Evolutionary conservation across 2,113 vertebrate genomes (phyloP).

Genomic region (Petrocephalus microphthalmus): DNA sequence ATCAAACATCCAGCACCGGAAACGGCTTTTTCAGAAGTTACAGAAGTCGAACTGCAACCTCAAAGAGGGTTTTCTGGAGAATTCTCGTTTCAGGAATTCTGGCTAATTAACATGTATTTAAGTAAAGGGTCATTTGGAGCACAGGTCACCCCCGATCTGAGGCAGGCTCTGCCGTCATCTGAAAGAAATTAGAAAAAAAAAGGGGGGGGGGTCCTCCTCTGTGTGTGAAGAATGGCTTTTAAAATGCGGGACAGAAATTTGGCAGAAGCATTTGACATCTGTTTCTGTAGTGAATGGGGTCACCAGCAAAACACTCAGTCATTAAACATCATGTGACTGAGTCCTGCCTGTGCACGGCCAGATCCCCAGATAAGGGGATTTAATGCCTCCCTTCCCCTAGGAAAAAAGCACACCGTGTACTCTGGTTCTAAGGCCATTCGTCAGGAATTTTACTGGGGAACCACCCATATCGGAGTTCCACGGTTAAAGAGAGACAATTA

Average conservation of each 20-base stretch:
- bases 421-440: conserved; percentile 31
- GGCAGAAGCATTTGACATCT: conserved; percentile 65
- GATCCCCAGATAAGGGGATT: conserved; percentile 48
- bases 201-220: conserved; percentile 48
- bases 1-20: background rate
- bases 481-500: background rate
- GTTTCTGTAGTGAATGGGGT: conserved; percentile 64
- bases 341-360: conserved; percentile 47
- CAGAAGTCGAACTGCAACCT: background rate
- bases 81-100: conserved; percentile 14
- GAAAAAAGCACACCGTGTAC: conserved; percentile 25
- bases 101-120: conserved; percentile 37
- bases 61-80: background rate
- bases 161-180: conserved; percentile 54
- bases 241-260: conserved; percentile 60
- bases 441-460: conserved; percentile 25
- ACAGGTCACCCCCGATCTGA: conserved; percentile 34
- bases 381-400: conserved; percentile 35
- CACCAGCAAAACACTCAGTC: conserved; percentile 57
- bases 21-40: background rate
- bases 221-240: conserved; percentile 63
- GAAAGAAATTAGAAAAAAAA: conserved; percentile 68
- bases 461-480: background rate
- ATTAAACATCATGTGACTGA: conserved; percentile 56
- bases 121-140: conserved; percentile 40